Percentiles rank a stretch among this genome's conserved stretches.
phyloP scores from a whole-genome alignment of 2,888 invertebrate species.

The Andrena praecox region DNA sequence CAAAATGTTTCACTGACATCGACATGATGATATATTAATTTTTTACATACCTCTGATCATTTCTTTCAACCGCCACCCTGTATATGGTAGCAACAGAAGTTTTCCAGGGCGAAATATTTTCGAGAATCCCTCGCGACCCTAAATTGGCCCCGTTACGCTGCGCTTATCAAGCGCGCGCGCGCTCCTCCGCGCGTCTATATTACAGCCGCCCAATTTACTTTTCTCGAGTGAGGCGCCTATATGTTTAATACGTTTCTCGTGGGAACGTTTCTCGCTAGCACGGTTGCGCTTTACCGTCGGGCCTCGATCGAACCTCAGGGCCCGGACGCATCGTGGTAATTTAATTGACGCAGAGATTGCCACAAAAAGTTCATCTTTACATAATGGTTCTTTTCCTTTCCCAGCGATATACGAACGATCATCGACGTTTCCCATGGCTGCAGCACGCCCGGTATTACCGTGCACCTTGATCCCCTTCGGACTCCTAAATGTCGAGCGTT shows the following conservation, averaged over 20 bases:
- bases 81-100: neutral
- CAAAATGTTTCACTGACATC: too few species aligned
- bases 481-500: slow-evolving; percentile 20
- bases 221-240: slow-evolving; percentile 46
- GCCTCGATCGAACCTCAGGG: slow-evolving; percentile 74
- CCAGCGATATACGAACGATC: slow-evolving; percentile 65
- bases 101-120: slow-evolving; percentile 27
- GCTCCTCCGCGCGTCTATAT: slow-evolving; percentile 26
- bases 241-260: slow-evolving; percentile 71
- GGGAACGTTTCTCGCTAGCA: slow-evolving; percentile 71
- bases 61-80: too few species aligned
- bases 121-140: slow-evolving; percentile 11
- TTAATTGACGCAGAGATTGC: slow-evolving; percentile 80
- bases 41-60: too few species aligned
- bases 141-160: slow-evolving; percentile 26
- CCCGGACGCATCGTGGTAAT: slow-evolving; percentile 77
- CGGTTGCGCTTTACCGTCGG: slow-evolving; percentile 56
- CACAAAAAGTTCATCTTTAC: slow-evolving; percentile 77
- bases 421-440: slow-evolving; percentile 66
- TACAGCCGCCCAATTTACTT: slow-evolving; percentile 59
- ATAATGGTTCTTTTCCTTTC: slow-evolving; percentile 81
- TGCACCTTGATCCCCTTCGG: slow-evolving; percentile 6
- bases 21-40: too few species aligned
- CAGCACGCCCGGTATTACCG: slow-evolving; percentile 34
- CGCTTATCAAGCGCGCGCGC: neutral